These are phyloP conservation scores for Eilema depressum DNA, from an alignment of 2,888 invertebrate species.

Conservation along the genomic window DNA sequence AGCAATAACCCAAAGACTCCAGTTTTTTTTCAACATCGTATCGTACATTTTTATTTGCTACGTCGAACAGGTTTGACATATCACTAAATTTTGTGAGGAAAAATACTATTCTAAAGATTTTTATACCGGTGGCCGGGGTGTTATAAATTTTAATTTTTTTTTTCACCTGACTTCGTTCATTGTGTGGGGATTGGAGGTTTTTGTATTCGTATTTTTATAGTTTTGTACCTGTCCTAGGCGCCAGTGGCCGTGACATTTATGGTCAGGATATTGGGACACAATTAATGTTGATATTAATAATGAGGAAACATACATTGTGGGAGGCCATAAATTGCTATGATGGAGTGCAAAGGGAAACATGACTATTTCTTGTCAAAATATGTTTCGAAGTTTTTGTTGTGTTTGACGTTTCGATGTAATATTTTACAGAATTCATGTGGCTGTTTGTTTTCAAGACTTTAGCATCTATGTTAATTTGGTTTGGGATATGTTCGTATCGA, in stretches of 20 bases:
- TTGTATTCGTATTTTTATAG: slow-evolving; percentile 76
- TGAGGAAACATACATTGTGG: slow-evolving; percentile 73
- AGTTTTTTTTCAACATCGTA: slow-evolving; percentile 67
- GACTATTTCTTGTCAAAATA: slow-evolving; percentile 75
- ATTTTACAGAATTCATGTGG: background rate
- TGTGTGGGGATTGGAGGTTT: slow-evolving; percentile 76
- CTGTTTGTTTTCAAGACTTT: background rate
- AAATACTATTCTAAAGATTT: slow-evolving; percentile 82
- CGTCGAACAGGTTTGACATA: slow-evolving; percentile 85
- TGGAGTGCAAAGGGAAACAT: slow-evolving; percentile 66
- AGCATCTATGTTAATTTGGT: background rate
- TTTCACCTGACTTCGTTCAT: slow-evolving; percentile 71
- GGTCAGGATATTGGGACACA: slow-evolving; percentile 84
- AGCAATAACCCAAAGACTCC: slow-evolving; percentile 81
- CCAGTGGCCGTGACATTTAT: slow-evolving; percentile 85
- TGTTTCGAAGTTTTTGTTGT: slow-evolving; percentile 56
- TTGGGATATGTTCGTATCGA: background rate
- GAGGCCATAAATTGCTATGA: slow-evolving; percentile 78
- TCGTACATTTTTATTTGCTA: slow-evolving; percentile 84
- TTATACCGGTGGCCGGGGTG: slow-evolving; percentile 81
- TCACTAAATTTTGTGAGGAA: slow-evolving; percentile 86
- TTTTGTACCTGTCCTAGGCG: slow-evolving; percentile 84
- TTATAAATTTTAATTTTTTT: slow-evolving; percentile 83
- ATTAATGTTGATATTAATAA: slow-evolving; percentile 86
- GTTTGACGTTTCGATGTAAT: slow-evolving; percentile 51